phyloP scores from a whole-genome alignment of 1,140 invertebrate species.

The Dolichoris vasculosae region DNA sequence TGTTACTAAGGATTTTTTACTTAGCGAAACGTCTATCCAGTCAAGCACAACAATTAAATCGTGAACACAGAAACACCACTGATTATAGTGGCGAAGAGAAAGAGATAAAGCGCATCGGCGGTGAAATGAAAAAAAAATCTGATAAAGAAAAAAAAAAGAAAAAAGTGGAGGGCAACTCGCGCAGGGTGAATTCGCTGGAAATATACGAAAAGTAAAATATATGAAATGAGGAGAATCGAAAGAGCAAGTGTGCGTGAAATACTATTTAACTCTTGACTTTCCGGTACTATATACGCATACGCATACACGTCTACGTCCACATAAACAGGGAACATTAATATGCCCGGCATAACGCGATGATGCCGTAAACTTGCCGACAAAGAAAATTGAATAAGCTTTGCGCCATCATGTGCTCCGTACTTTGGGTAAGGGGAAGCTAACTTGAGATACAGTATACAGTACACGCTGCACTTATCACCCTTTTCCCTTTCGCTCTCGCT shows the following conservation, averaged over 20 bases:
- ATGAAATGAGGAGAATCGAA: no score
- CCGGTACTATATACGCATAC: neutral
- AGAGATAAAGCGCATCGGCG: neutral
- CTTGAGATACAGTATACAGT: neutral
- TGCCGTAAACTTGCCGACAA: conserved; percentile 60
- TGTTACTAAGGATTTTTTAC: no score
- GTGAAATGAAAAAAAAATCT: neutral
- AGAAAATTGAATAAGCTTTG: conserved; percentile 62
- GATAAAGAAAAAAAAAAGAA: neutral
- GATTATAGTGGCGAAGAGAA: no score
- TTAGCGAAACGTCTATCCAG: neutral
- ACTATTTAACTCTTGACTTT: neutral
- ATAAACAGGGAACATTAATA: conserved; percentile 57
- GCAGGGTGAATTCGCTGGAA: neutral
- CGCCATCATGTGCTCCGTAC: neutral
- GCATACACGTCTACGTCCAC: neutral
- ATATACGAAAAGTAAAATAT: no score
- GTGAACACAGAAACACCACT: no score
- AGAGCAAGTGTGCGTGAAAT: neutral
- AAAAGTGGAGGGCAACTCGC: neutral
- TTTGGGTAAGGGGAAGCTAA: neutral
- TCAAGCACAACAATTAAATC: neutral
- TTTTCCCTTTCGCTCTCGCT: conserved; percentile 6
- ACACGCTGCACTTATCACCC: neutral
- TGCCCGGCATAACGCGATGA: conserved; percentile 57